Percentiles rank a stretch among this genome's conserved stretches.
These are phyloP conservation scores for Empidonax alnorum DNA, from an alignment of 2,113 vertebrate genomes.

Conservation along the genomic window DNA sequence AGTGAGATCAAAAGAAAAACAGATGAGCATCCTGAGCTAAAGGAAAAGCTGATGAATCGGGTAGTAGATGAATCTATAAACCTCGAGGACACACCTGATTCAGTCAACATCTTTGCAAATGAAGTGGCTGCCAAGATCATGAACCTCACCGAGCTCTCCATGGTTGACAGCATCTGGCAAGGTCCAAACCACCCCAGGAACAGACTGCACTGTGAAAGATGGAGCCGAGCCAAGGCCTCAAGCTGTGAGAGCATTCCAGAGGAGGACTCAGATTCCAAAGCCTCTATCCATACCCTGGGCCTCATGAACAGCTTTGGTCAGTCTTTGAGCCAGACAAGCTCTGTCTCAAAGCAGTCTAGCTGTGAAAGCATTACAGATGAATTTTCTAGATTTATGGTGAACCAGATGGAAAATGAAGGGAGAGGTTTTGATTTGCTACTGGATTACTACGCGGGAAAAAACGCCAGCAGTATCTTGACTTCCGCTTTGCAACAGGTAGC, in stretches of 20 bases:
- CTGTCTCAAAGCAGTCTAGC: slow-evolving; percentile 96
- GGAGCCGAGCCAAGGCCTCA: slow-evolving; percentile 88
- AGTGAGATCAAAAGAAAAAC: slow-evolving; percentile 98
- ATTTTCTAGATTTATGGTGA: slow-evolving; percentile 98
- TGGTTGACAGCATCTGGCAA: slow-evolving; percentile 87
- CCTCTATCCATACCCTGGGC: slow-evolving; percentile 78
- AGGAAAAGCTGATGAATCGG: slow-evolving; percentile 93
- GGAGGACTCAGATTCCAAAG: slow-evolving; percentile 81
- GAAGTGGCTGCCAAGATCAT: slow-evolving; percentile 94
- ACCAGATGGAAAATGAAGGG: slow-evolving; percentile 97
- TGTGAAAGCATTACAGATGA: slow-evolving; percentile 98
- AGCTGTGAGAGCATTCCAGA: slow-evolving; percentile 97
- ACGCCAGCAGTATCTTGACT: slow-evolving; percentile 89
- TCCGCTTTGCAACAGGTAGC: slow-evolving; percentile 90
- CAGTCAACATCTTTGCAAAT: slow-evolving; percentile 88
- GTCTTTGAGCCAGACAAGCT: slow-evolving; percentile 90
- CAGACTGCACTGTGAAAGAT: slow-evolving; percentile 88
- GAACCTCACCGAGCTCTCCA: slow-evolving; percentile 89
- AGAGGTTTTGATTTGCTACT: slow-evolving; percentile 92
- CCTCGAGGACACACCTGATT: slow-evolving; percentile 87
- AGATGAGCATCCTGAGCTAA: slow-evolving; percentile 95
- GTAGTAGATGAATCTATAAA: slow-evolving; percentile 93
- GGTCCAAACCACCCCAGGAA: slow-evolving; percentile 82
- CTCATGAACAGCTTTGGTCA: slow-evolving; percentile 84
- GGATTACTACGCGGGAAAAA: slow-evolving; percentile 97